Percentiles rank a stretch among this genome's conserved stretches.
phyloP scores from a whole-genome alignment of 2,113 vertebrate species.

The Pelodiscus sinensis region DNA sequence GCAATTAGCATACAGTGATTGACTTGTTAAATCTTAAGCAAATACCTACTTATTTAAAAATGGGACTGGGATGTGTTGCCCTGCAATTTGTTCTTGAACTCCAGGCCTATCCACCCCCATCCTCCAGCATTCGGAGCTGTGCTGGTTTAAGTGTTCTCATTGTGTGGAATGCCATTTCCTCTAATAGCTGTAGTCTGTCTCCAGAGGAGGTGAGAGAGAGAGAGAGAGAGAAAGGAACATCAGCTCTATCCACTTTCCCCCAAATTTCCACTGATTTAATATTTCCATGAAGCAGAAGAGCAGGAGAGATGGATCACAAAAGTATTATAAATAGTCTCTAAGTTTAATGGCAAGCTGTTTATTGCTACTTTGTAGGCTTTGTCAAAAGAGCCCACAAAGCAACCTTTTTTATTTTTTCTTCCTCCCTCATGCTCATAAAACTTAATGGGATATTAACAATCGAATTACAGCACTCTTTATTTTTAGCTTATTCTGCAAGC shows the following conservation, averaged over 20 bases:
- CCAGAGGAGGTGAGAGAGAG: background rate
- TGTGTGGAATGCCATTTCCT: background rate
- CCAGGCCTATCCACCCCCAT: background rate
- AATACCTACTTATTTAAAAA: constrained; percentile 11
- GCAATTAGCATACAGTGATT: constrained; percentile 11
- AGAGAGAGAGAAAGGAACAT: accelerated
- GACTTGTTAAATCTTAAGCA: constrained; percentile 16
- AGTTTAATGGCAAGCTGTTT: background rate
- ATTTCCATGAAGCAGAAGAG: background rate
- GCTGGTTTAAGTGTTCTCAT: background rate
- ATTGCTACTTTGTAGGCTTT: constrained; percentile 8
- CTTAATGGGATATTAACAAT: constrained; percentile 68
- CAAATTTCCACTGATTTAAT: background rate
- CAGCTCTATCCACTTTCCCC: background rate
- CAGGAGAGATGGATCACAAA: constrained; percentile 17
- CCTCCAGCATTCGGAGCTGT: background rate
- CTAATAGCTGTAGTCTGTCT: constrained; percentile 3
- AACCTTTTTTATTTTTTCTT: background rate
- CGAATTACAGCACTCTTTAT: constrained; percentile 42
- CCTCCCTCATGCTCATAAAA: constrained; percentile 23
- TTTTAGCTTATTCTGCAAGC: constrained; percentile 53
- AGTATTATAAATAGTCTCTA: background rate
- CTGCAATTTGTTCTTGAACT: background rate
- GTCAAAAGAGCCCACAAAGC: background rate
- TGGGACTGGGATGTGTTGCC: background rate